A percentile compares a stretch with the other conserved stretches of the same genome.
These are phyloP conservation scores for Spatulosminthurus flaviceps DNA, from an alignment of 2,888 invertebrate genomes.

Conservation along the genomic window DNA sequence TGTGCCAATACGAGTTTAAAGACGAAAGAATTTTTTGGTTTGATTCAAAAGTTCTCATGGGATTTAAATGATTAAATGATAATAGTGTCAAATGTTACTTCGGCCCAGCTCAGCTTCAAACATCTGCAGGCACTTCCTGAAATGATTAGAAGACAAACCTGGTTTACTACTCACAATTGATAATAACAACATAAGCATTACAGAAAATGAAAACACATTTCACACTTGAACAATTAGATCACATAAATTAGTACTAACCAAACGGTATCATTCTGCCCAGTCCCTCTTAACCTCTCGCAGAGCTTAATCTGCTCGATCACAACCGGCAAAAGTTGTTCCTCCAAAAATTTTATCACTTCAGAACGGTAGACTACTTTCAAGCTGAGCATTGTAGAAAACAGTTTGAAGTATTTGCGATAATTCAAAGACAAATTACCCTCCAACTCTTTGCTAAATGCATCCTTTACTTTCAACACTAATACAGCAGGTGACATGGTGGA, in stretches of 20 bases:
- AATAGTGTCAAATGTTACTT: background rate
- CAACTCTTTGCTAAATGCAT: constrained; percentile 42
- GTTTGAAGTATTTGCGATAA: constrained; percentile 27
- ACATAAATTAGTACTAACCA: too few relatives aligned
- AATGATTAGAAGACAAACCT: constrained; percentile 12
- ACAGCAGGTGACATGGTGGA: background rate
- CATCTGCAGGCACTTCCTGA: background rate
- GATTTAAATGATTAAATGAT: too few relatives aligned
- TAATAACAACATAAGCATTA: too few relatives aligned
- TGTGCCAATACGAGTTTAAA: too few relatives aligned
- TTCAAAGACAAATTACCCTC: constrained; percentile 31
- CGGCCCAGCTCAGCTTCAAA: background rate
- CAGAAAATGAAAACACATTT: background rate
- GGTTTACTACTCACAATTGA: too few relatives aligned
- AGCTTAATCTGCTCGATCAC: constrained; percentile 39
- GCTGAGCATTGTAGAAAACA: background rate
- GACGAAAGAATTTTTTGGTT: too few relatives aligned
- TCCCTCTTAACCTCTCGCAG: constrained; percentile 48
- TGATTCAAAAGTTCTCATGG: too few relatives aligned
- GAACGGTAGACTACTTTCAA: background rate
- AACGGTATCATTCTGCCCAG: constrained; percentile 48
- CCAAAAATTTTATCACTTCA: constrained; percentile 28
- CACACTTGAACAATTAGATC: too few relatives aligned
- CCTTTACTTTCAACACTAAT: background rate
- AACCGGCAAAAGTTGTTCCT: constrained; percentile 44